Conservation (phyloP, 2,888 invertebrate genomes). For the Oxycera nigricornis region DNA sequence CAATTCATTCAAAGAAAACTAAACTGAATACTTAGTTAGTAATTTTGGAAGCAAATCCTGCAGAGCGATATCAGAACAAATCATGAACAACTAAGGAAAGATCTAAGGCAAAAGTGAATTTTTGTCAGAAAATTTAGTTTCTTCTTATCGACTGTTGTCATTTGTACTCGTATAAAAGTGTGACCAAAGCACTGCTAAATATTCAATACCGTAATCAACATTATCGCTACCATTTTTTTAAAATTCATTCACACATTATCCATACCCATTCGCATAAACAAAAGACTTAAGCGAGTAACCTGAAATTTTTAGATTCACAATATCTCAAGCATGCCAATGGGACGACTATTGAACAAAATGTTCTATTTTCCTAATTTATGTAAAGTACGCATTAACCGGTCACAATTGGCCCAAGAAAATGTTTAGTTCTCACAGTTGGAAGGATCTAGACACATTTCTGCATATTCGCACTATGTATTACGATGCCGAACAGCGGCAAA, state of each 20-base stretch:
- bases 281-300: conserved; percentile 42
- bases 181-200: too few relatives aligned
- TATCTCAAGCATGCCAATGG: neutral
- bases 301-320: neutral
- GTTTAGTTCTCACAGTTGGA: conserved; percentile 20
- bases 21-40: too few relatives aligned
- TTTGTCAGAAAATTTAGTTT: too few relatives aligned
- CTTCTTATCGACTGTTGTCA: too few relatives aligned
- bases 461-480: conserved; percentile 6
- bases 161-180: too few relatives aligned
- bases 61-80: too few relatives aligned
- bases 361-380: conserved; percentile 31
- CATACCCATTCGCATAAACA: neutral
- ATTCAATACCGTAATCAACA: too few relatives aligned
- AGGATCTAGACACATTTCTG: conserved; percentile 7
- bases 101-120: too few relatives aligned
- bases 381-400: conserved; percentile 1
- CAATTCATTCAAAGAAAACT: too few relatives aligned
- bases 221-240: neutral
- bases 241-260: neutral
- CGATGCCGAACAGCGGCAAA: conserved; percentile 30
- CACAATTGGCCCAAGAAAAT: neutral
- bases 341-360: conserved; percentile 1
- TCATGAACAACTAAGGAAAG: too few relatives aligned
- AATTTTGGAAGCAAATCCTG: too few relatives aligned